Percentiles rank a stretch among this genome's conserved stretches.
Conservation (phyloP, 2,888 invertebrate genomes). For the Gastracanthus pulcherrimus region DNA sequence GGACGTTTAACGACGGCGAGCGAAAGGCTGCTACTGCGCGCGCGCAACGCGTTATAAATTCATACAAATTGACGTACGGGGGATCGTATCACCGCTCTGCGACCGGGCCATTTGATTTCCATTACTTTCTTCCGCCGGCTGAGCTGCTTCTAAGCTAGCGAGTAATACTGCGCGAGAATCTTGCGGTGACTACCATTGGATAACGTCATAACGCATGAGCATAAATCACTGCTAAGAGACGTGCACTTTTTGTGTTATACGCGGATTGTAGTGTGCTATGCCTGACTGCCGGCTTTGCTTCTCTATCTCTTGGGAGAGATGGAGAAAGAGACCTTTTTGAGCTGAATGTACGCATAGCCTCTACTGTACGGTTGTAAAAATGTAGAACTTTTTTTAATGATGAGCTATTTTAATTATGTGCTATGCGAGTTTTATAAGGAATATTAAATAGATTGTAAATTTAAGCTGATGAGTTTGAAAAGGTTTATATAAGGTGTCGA, state of each 20-base stretch:
- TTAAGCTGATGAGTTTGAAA: too few relatives aligned
- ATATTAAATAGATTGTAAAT: too few relatives aligned
- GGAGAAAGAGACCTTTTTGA: not conserved
- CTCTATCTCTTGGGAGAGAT: not conserved
- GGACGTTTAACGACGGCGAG: constrained; percentile 29
- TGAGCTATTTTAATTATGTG: too few relatives aligned
- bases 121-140: constrained; percentile 29
- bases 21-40: constrained; percentile 20
- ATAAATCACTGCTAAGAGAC: constrained; percentile 44
- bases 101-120: constrained; percentile 32
- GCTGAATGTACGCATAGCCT: too few relatives aligned
- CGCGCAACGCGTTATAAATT: constrained; percentile 31
- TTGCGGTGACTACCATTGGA: constrained; percentile 3
- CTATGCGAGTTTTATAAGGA: too few relatives aligned
- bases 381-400: too few relatives aligned
- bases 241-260: constrained; percentile 2
- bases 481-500: too few relatives aligned
- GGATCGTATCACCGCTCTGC: not conserved
- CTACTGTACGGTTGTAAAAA: too few relatives aligned
- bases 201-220: constrained; percentile 42
- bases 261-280: not conserved
- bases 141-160: not conserved
- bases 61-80: constrained; percentile 46
- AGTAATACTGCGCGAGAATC: not conserved
- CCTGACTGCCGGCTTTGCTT: not conserved